Percentiles rank a stretch among this genome's conserved stretches.
phyloP scores from a whole-genome alignment of 2,113 vertebrate genomes.

The Daubentonia madagascariensis region DNA sequence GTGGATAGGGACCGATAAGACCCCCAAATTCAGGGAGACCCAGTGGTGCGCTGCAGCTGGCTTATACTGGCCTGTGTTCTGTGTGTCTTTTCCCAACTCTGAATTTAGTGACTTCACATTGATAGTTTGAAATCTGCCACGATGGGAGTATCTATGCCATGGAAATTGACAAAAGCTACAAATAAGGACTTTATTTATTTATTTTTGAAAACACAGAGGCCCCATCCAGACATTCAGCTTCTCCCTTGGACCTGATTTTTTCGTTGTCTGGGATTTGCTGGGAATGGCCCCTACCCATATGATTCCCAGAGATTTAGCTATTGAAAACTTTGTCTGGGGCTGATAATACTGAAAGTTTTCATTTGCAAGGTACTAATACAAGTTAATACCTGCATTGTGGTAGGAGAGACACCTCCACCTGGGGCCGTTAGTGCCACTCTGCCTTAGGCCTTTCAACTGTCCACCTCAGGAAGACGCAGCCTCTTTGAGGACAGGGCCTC shows the following conservation, averaged over 20 bases:
- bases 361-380: background rate
- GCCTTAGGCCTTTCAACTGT: background rate
- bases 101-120: background rate
- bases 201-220: background rate
- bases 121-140: background rate
- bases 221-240: background rate
- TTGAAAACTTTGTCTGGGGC: background rate
- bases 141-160: background rate
- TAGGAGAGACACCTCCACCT: background rate
- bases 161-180: background rate
- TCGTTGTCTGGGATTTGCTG: background rate
- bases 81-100: background rate
- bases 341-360: background rate
- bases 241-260: background rate
- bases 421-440: background rate
- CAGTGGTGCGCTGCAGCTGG: accelerated
- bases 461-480: background rate
- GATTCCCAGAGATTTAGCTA: background rate
- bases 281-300: background rate
- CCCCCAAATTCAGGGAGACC: background rate
- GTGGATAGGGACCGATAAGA: background rate
- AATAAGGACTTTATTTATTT: background rate
- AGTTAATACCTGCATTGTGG: background rate
- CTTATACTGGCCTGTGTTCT: background rate
- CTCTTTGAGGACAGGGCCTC: background rate